Evolutionary conservation across 1,140 invertebrate species (phyloP).

Genomic region (Calliopsis andreniformis): DNA sequence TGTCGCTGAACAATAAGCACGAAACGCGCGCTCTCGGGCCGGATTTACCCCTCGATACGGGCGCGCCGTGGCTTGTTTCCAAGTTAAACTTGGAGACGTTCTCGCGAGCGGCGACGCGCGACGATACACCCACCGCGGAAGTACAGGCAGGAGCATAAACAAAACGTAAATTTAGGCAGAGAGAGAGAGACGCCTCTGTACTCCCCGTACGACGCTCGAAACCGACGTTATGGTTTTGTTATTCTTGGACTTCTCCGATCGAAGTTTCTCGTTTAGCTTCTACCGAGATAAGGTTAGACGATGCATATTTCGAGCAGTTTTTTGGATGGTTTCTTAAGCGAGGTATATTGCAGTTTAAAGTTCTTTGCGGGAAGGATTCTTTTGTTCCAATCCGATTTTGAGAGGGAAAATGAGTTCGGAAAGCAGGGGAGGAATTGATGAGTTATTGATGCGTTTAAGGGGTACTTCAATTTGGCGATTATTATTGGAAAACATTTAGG

Average conservation of each 20-base stretch:
- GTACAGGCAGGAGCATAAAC: slow-evolving; percentile 46
- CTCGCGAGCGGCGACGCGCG: slow-evolving; percentile 31
- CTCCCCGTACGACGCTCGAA: background rate
- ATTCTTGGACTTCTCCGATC: too few relatives aligned
- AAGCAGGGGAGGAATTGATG: too few relatives aligned
- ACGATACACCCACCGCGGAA: slow-evolving; percentile 24
- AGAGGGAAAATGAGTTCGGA: too few relatives aligned
- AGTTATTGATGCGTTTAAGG: too few relatives aligned
- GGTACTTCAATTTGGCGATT: too few relatives aligned
- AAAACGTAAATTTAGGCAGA: slow-evolving; percentile 55
- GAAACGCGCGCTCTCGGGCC: slow-evolving; percentile 2
- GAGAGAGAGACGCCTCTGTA: background rate
- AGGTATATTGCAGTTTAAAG: too few relatives aligned
- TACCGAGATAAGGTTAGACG: too few relatives aligned
- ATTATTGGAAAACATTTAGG: too few relatives aligned
- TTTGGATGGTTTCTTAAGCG: too few relatives aligned
- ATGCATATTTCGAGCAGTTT: background rate
- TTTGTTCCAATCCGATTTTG: too few relatives aligned
- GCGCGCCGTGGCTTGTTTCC: slow-evolving; percentile 62
- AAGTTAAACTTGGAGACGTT: slow-evolving; percentile 67
- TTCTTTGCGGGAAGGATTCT: too few relatives aligned
- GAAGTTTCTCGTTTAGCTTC: background rate
- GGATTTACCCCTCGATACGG: slow-evolving; percentile 53
- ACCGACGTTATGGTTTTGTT: background rate
- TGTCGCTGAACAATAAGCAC: slow-evolving; percentile 48